phyloP scores from a whole-genome alignment of 2,888 invertebrate species.

The Pterobdella sp. region DNA sequence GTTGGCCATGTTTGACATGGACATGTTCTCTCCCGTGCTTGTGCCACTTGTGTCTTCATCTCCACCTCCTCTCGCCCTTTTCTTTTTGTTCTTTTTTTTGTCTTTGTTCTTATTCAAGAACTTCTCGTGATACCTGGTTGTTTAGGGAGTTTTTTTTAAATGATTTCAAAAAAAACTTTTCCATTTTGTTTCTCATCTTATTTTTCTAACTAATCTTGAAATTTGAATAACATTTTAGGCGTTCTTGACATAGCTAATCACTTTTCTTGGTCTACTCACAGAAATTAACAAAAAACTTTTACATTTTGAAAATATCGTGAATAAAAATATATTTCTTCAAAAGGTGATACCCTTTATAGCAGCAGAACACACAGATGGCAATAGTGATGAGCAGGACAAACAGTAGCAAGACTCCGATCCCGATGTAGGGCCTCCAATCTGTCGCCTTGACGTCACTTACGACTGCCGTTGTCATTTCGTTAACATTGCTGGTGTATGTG shows the following conservation, averaged over 20 bases:
- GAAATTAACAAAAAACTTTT: no score
- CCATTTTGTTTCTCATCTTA: no score
- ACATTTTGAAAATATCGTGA: no score
- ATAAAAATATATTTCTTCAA: no score
- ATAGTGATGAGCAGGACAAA: not conserved
- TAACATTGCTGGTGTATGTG: not conserved
- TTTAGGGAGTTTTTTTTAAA: no score
- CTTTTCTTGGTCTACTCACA: no score
- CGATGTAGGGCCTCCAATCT: not conserved
- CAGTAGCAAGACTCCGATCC: not conserved
- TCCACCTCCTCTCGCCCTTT: not conserved
- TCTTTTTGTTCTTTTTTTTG: not conserved
- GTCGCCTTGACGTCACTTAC: no score
- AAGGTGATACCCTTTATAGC: no score
- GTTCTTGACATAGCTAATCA: not conserved
- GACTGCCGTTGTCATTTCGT: constrained; percentile 1
- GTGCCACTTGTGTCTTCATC: constrained; percentile 4
- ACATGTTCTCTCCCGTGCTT: not conserved
- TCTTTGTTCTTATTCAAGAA: not conserved
- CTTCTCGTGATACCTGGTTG: no score
- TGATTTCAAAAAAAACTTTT: no score
- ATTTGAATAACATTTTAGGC: not conserved
- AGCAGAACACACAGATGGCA: not conserved
- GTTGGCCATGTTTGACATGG: not conserved
- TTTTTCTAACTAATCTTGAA: no score